phyloP scores from a whole-genome alignment of 2,113 vertebrate genomes.

The Tenebrosternarchus preto region DNA sequence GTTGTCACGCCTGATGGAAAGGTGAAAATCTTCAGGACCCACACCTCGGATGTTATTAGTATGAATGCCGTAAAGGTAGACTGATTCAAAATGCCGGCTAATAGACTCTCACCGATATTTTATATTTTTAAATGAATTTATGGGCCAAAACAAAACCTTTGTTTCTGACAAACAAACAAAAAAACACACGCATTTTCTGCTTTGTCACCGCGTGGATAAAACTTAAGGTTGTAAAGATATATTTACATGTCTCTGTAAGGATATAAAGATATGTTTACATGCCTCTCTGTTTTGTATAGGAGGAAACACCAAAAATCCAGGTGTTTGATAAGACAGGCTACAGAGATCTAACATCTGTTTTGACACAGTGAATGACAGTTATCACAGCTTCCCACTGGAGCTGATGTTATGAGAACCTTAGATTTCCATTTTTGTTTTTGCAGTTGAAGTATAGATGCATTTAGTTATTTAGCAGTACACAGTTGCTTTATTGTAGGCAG shows the following conservation, averaged over 20 bases:
- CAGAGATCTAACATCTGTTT: not conserved
- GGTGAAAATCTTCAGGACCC: too few relatives aligned
- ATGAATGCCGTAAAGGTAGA: too few relatives aligned
- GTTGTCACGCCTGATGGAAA: too few relatives aligned
- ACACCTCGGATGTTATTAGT: too few relatives aligned
- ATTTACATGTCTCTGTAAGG: not conserved
- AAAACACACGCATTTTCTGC: not conserved
- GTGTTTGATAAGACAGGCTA: not conserved
- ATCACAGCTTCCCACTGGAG: not conserved
- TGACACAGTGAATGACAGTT: not conserved
- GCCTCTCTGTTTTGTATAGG: not conserved
- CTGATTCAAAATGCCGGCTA: too few relatives aligned
- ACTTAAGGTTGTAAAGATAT: not conserved
- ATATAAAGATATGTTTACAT: not conserved
- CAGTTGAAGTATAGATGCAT: not conserved
- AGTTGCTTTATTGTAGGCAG: not conserved
- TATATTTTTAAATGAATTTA: not conserved
- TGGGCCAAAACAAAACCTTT: not conserved
- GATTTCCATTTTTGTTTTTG: not conserved
- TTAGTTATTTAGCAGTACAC: not conserved
- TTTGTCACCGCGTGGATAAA: not conserved
- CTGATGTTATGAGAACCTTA: not conserved
- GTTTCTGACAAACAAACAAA: not conserved
- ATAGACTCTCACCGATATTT: not conserved
- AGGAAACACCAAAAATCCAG: not conserved